Evolutionary conservation across 2,113 vertebrate species (phyloP).

Genomic region (Leiothrix lutea): DNA sequence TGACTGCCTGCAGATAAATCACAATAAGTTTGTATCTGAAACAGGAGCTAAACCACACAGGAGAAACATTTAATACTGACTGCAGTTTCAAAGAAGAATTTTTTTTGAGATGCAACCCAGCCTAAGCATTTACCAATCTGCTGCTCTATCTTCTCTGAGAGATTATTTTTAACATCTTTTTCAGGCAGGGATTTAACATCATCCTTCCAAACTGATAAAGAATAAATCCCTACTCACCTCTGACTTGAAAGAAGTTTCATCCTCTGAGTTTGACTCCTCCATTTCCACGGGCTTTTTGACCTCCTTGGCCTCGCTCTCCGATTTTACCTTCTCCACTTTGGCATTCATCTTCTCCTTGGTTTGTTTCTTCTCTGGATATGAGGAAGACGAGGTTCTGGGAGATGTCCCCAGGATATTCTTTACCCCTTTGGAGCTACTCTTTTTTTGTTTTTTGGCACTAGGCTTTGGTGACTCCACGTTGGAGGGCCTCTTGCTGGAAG

Average conservation of each 20-base stretch:
- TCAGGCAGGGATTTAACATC: neutral
- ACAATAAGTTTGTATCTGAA: neutral
- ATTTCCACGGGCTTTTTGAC: constrained; percentile 86
- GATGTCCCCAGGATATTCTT: constrained; percentile 84
- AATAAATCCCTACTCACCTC: constrained; percentile 79
- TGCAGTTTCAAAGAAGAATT: neutral
- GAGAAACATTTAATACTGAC: neutral
- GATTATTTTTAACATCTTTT: neutral
- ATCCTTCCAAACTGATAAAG: neutral
- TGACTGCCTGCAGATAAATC: neutral
- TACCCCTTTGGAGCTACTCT: constrained; percentile 85
- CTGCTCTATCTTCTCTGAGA: neutral
- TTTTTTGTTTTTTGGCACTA: constrained; percentile 93
- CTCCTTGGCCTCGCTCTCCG: constrained; percentile 87
- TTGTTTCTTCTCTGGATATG: constrained; percentile 87
- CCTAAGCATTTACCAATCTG: neutral
- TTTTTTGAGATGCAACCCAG: neutral
- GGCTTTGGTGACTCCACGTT: constrained; percentile 91
- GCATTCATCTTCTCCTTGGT: constrained; percentile 86
- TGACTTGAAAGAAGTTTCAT: constrained; percentile 93
- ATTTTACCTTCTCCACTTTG: constrained; percentile 85
- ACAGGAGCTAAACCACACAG: neutral
- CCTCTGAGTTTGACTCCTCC: constrained; percentile 94
- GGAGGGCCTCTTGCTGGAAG: constrained; percentile 89
- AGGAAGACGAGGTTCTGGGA: constrained; percentile 84